Evolutionary conservation across 2,113 vertebrate species (phyloP).

Genomic region (Cynoglossus semilaevis): DNA sequence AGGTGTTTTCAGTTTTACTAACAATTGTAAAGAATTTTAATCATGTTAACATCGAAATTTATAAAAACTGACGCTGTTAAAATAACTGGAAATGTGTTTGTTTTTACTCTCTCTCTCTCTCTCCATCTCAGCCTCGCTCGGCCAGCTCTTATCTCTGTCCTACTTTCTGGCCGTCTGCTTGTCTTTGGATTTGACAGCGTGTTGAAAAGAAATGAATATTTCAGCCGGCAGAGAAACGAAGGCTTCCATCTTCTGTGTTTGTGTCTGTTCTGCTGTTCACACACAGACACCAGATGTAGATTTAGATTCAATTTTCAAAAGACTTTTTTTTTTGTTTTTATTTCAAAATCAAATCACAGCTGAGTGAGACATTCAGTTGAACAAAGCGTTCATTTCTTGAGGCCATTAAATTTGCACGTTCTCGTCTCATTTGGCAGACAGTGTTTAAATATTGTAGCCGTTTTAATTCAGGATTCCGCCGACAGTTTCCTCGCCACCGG

Average conservation of each 20-base stretch:
- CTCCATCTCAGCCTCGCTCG: conserved; percentile 9
- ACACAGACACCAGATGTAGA: not conserved
- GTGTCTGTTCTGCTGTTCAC: conserved; percentile 14
- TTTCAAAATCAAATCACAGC: not conserved
- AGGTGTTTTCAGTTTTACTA: too few relatives aligned
- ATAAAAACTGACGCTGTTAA: not conserved
- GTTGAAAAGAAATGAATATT: conserved; percentile 67
- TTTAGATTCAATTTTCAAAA: not conserved
- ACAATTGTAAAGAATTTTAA: too few relatives aligned
- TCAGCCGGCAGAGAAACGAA: conserved; percentile 42
- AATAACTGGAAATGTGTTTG: not conserved
- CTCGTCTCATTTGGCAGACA: conserved; percentile 54
- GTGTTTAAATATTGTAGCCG: conserved; percentile 65
- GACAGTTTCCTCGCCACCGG: too few relatives aligned
- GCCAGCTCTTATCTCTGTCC: conserved; percentile 40
- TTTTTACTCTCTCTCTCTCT: conserved; percentile 15
- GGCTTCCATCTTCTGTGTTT: conserved; percentile 37
- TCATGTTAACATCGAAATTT: too few relatives aligned
- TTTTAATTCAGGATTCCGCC: conserved; percentile 31
- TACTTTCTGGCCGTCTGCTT: conserved; percentile 52
- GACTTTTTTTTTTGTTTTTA: not conserved
- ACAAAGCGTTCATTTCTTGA: conserved; percentile 61
- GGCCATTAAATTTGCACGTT: conserved; percentile 70
- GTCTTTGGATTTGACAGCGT: conserved; percentile 56
- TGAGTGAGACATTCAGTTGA: conserved; percentile 19